These are phyloP conservation scores for Dasypus novemcinctus DNA, from an alignment of 2,113 vertebrate species.

Conservation along the genomic window DNA sequence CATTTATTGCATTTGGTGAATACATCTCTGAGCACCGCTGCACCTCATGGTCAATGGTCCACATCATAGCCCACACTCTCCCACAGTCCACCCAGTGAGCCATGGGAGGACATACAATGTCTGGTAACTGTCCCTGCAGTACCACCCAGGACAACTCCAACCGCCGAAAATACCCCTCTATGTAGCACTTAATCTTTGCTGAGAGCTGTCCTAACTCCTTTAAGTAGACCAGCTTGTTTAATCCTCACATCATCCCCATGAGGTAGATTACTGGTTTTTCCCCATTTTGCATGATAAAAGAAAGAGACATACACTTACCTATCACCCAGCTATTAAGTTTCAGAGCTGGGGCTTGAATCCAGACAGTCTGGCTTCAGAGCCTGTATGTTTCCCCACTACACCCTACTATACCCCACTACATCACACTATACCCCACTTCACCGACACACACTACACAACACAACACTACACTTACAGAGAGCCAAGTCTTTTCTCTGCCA, in stretches of 20 bases:
- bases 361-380: background rate
- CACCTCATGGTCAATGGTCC: too few species aligned
- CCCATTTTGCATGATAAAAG: background rate
- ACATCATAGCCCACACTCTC: too few species aligned
- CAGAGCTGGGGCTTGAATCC: background rate
- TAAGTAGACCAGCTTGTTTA: rapidly evolving
- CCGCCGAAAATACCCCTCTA: too few species aligned
- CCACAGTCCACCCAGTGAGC: too few species aligned
- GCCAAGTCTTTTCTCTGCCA: background rate
- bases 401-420: background rate
- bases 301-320: background rate
- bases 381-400: background rate
- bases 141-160: too few species aligned
- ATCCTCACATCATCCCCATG: background rate
- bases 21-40: too few species aligned
- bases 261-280: background rate
- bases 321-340: background rate
- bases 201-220: background rate
- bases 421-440: too few species aligned
- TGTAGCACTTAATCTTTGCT: background rate
- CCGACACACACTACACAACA: too few species aligned
- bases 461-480: background rate
- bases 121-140: too few species aligned
- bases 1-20: too few species aligned
- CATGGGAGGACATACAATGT: too few species aligned